Conservation (phyloP, 2,113 vertebrate species). For the Lathamus discolor region DNA sequence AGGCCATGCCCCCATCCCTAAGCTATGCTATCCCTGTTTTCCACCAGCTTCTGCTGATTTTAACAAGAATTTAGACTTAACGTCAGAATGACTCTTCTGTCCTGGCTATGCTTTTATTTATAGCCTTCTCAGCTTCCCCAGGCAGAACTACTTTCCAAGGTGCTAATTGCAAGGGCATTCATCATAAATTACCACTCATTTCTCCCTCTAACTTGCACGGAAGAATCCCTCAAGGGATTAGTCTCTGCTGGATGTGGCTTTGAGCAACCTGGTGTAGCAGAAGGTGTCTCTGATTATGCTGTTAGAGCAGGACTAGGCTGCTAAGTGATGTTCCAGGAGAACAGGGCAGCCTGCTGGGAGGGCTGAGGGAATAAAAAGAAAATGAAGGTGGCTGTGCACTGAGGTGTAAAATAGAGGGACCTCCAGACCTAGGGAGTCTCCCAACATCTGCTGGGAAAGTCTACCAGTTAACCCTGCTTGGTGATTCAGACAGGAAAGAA, state of each 20-base stretch:
- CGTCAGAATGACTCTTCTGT: neutral
- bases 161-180: constrained; percentile 31
- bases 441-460: neutral
- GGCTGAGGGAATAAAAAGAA: neutral
- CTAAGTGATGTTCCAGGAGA: neutral
- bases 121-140: constrained; percentile 18
- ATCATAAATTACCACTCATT: constrained; percentile 7
- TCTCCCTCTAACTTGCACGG: neutral
- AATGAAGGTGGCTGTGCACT: neutral
- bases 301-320: neutral
- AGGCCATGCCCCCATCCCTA: neutral
- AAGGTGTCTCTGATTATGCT: neutral
- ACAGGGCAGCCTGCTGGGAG: neutral
- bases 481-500: neutral
- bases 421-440: neutral
- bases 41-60: neutral
- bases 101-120: neutral
- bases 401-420: neutral
- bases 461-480: neutral
- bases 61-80: neutral
- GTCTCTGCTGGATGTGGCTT: neutral
- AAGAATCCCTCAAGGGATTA: neutral
- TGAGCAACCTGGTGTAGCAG: neutral
- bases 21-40: neutral
- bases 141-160: neutral